These are phyloP conservation scores for Agapornis canus DNA, from an alignment of 2,797 vertebrate genomes.

Conservation along the genomic window DNA sequence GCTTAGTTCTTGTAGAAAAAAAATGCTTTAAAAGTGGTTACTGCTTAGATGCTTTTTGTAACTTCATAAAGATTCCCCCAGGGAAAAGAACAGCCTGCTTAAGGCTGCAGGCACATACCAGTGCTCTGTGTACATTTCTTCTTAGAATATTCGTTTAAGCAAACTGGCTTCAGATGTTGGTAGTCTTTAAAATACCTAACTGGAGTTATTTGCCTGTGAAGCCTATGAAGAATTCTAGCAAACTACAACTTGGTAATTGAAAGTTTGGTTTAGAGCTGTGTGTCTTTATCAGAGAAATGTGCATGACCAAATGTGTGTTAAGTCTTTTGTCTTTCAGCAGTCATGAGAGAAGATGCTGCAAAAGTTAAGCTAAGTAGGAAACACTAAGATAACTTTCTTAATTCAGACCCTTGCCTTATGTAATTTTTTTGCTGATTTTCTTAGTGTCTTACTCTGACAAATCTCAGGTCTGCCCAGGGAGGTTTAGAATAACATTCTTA, in stretches of 20 bases:
- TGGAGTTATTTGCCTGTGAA: neutral
- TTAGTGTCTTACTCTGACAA: neutral
- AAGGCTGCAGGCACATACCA: neutral
- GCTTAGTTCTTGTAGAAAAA: neutral
- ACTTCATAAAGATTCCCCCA: neutral
- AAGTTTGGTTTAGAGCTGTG: neutral
- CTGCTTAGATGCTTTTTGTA: neutral
- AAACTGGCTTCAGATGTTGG: neutral
- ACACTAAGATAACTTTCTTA: neutral
- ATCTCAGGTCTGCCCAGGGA: neutral
- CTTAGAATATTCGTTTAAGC: neutral
- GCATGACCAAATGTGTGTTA: neutral
- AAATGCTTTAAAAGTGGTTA: neutral
- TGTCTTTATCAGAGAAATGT: neutral
- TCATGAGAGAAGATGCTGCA: neutral
- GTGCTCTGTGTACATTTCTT: neutral
- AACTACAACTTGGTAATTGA: neutral
- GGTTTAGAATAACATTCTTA: neutral
- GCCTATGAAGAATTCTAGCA: neutral
- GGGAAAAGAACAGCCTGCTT: neutral
- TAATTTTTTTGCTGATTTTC: neutral
- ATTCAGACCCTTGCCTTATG: neutral
- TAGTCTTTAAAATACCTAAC: neutral
- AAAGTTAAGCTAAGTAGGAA: neutral
- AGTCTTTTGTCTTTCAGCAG: neutral